A percentile compares a stretch with the other conserved stretches of the same genome.
Evolutionary conservation across 2,113 vertebrate genomes (phyloP).

Genomic region (Galeopterus variegatus): DNA sequence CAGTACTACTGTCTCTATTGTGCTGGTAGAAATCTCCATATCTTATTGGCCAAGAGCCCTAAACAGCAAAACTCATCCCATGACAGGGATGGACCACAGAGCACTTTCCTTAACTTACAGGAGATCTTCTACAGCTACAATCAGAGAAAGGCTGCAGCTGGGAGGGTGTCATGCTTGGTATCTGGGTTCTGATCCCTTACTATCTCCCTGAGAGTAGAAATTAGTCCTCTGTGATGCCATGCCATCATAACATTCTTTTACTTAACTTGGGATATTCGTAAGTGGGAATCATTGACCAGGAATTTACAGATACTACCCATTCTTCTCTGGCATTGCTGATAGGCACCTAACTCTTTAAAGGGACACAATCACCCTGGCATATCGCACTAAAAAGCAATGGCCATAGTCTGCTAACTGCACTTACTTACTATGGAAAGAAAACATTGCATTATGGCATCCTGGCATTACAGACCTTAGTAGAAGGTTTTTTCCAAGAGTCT

Average conservation of each 20-base stretch:
- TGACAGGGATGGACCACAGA: neutral
- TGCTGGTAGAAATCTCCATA: neutral
- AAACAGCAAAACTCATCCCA: neutral
- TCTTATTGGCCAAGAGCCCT: neutral
- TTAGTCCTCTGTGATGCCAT: neutral
- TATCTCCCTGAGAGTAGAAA: neutral
- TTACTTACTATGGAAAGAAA: constrained; percentile 9
- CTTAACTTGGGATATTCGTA: neutral
- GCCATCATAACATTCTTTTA: neutral
- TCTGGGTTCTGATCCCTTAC: neutral
- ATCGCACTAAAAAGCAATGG: neutral
- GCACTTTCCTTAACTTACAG: neutral
- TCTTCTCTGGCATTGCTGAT: neutral
- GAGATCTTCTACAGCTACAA: neutral
- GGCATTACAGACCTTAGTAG: neutral
- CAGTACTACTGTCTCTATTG: neutral
- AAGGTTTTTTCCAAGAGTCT: neutral
- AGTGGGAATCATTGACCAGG: neutral
- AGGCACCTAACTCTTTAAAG: neutral
- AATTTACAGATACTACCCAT: neutral
- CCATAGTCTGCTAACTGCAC: neutral
- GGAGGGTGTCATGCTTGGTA: too few species aligned
- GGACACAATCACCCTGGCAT: neutral
- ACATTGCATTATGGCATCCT: neutral
- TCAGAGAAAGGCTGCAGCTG: neutral